These are phyloP conservation scores for Drosophila nikananu DNA, from an alignment of 1,140 invertebrate species.

Conservation along the genomic window DNA sequence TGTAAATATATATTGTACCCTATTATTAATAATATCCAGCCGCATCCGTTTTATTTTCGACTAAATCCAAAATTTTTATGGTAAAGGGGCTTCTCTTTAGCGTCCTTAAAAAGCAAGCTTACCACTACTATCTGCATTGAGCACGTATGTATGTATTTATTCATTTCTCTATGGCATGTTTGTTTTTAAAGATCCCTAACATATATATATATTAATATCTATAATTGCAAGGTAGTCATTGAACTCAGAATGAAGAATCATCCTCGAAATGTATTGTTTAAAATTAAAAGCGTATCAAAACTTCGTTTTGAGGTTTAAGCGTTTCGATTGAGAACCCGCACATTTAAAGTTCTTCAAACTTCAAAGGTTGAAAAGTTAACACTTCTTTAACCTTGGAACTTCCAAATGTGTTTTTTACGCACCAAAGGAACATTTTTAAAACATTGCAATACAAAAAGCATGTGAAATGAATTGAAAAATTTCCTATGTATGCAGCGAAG, in stretches of 20 bases:
- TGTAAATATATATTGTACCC: conserved; percentile 60
- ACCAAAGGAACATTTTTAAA: no score
- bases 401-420: no score
- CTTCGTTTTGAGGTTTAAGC: no score
- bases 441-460: no score
- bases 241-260: neutral
- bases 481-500: no score
- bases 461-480: no score
- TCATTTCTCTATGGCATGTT: conserved; percentile 12
- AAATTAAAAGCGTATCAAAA: neutral
- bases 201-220: neutral
- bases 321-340: no score
- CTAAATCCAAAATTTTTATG: conserved; percentile 32
- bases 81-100: conserved; percentile 39
- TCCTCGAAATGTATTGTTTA: neutral
- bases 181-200: neutral
- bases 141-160: conserved; percentile 21
- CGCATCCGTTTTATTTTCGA: conserved; percentile 70
- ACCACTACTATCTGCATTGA: conserved; percentile 18
- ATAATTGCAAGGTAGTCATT: neutral
- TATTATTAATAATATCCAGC: conserved; percentile 43
- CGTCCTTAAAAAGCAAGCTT: conserved; percentile 11
- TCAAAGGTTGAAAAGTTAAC: no score
- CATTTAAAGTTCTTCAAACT: no score
- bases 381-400: no score